Evolutionary conservation across 2,888 invertebrate genomes (phyloP), one percentile per base, ranked within the genome.

Genomic region (Antheraea assamensis): DNA sequence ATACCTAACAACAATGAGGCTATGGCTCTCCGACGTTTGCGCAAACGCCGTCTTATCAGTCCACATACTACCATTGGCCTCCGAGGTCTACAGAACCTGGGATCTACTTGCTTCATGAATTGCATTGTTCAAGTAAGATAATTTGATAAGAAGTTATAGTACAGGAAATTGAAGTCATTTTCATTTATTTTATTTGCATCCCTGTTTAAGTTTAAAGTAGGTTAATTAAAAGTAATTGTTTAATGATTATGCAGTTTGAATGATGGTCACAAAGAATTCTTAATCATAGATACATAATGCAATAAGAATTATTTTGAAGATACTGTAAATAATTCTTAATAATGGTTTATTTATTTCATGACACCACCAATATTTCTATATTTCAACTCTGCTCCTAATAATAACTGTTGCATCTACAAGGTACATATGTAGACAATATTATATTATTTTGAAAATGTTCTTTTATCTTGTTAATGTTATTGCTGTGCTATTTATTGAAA

Each of bases 101-200:
- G 99, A 55, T 98, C 98, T 80, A 99, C 99, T 5, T 99, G 99
- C 93, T 99, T 99, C 89, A 99, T 99, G 98, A 99, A 99, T 92
- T 99, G 99, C 87, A 99, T 99, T 83, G 97, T 99, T 17, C 98
- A 98, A 95, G 96, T 96, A 79, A 82, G 79, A 79, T 71, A 71
- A 55, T 71, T 73, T 75, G 42, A 52, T 71, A 27, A 15, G 4
- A 52, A 19, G 24, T 24, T 58, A n/a, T 58, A 58, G n/a, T 24
- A 24, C n/a, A 24, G 24, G n/a, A 58, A 58, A 58, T n/a, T 24
- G 8, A 27, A 13, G 7, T n/a, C n/a, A 24, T 58, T 58, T 24
- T 24, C 24, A 58, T 24, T 58, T 58, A 58, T 58, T 13, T 58
- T 2, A 13, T 24, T 58, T 24, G 24, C 10, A 15, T 58, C 24